Evolutionary conservation across 2,888 invertebrate genomes (phyloP).

Genomic region (Elysia crispata): DNA sequence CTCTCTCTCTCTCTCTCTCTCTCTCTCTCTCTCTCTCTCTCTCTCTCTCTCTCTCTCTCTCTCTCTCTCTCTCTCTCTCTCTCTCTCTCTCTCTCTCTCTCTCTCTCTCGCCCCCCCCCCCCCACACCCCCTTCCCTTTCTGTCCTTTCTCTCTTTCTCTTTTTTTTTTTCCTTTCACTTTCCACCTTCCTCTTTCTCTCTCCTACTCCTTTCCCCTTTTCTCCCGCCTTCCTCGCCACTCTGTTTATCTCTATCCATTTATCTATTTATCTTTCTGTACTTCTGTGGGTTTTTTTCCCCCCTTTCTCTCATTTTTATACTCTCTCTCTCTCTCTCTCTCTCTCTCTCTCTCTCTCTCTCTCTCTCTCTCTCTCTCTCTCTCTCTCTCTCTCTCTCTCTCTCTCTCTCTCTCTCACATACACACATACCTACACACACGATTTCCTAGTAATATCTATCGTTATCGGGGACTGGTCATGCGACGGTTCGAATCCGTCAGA

Average conservation of each 20-base stretch:
- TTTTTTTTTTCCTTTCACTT: no score
- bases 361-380: slow-evolving; percentile 18
- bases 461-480: no score
- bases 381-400: slow-evolving; percentile 29
- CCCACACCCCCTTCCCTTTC: not conserved
- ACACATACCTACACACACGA: no score
- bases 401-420: not conserved
- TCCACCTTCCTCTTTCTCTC: not conserved
- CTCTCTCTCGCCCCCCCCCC: not conserved
- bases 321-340: slow-evolving; percentile 25
- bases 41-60: slow-evolving; percentile 32
- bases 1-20: slow-evolving; percentile 11
- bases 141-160: slow-evolving; percentile 2
- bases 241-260: not conserved
- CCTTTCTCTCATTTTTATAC: slow-evolving; percentile 3
- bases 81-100: slow-evolving; percentile 30
- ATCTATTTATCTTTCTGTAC: slow-evolving; percentile 24
- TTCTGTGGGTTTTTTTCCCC: not conserved
- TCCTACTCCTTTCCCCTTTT: slow-evolving; percentile 6
- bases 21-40: slow-evolving; percentile 26
- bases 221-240: slow-evolving; percentile 5
- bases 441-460: no score
- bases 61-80: slow-evolving; percentile 13
- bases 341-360: slow-evolving; percentile 29
- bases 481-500: no score